Base-by-base conservation (phyloP, 2,113 vertebrate species). In the Stigmatopora argus region DNA sequence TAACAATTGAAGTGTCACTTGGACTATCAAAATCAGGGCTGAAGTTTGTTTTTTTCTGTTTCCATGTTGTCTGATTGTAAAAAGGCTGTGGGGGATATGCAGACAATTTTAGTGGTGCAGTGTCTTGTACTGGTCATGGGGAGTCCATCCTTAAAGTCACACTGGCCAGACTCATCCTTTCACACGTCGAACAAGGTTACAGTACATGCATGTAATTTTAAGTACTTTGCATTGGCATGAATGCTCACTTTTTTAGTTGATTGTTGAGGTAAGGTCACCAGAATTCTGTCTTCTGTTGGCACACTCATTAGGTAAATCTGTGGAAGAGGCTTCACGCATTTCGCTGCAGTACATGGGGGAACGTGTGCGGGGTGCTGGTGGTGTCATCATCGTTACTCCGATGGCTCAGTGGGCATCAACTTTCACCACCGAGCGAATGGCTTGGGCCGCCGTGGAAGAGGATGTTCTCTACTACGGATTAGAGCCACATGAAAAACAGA, bases 61-160 rank as follows among this genome's bases (percentile, higher is more conserved):
- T 61, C 56, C 9, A 5, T 31, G 0, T 51, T 71, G 1, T 78
- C 12, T 69, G n/a, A 52, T 67, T 17, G 49, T 51, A 78, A 64
- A 48, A 52, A 91, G 83, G 81, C 59, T 90, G 74, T 75, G 89
- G 89, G 64, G 84, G 78, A 65, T 87, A 81, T 60, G 86, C 86
- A 77, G 87, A 90, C 76, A 92, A 90, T 51, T 38, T 68, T 0
- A 79, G 48, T 78, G 85, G 79, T 55, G 86, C 89, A 4, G 85
- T 90, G 23, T 91, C 85, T 38, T 87, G 88, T 78, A 92, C 87
- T 5, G 78, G 74, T 45, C 84, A 82, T 57, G 84, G 77, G 83
- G 84, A 93, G 70, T 87, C 86, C 59, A 89, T 92, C 82, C 87
- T 89, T 65, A 92, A 91, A 88, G 73, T 87, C 60, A 88, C 80